Conservation (phyloP, 2,888 invertebrate species). For the Micoletzkya japonica region DNA sequence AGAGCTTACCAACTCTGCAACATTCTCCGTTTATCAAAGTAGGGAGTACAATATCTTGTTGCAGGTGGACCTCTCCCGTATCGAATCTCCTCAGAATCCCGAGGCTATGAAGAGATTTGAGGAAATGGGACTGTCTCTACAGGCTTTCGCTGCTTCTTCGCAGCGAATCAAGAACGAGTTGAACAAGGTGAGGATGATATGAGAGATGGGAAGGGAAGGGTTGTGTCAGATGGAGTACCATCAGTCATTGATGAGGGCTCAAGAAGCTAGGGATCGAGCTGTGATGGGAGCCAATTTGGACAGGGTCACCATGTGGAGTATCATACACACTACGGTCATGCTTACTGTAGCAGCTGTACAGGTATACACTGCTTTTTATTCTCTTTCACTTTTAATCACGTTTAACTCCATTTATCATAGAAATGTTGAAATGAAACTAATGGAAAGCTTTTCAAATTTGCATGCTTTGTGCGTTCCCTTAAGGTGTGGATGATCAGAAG, state of each 20-base stretch:
- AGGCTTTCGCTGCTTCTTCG: constrained; percentile 44
- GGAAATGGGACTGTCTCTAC: constrained; percentile 53
- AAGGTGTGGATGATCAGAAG: constrained; percentile 77
- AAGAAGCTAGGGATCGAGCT: constrained; percentile 81
- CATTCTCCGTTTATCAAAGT: too few relatives aligned
- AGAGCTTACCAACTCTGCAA: too few relatives aligned
- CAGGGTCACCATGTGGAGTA: constrained; percentile 80
- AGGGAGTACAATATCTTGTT: too few relatives aligned
- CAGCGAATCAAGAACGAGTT: constrained; percentile 52
- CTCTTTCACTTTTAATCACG: background rate
- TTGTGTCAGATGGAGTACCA: constrained; percentile 37
- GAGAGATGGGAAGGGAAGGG: too few relatives aligned
- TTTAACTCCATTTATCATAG: too few relatives aligned
- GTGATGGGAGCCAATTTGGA: constrained; percentile 80
- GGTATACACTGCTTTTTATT: constrained; percentile 35
- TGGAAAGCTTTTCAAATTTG: too few relatives aligned
- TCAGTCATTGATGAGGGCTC: constrained; percentile 71
- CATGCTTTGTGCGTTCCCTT: constrained; percentile 21
- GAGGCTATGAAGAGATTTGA: constrained; percentile 40
- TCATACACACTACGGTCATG: constrained; percentile 77
- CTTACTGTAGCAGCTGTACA: constrained; percentile 75
- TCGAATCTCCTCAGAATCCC: constrained; percentile 38
- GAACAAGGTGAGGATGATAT: constrained; percentile 43
- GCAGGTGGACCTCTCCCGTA: constrained; percentile 28
- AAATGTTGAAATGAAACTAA: too few relatives aligned